Base-by-base conservation (phyloP, 1,140 invertebrate genomes). In the Gyrodactylus bullatarudis region DNA sequence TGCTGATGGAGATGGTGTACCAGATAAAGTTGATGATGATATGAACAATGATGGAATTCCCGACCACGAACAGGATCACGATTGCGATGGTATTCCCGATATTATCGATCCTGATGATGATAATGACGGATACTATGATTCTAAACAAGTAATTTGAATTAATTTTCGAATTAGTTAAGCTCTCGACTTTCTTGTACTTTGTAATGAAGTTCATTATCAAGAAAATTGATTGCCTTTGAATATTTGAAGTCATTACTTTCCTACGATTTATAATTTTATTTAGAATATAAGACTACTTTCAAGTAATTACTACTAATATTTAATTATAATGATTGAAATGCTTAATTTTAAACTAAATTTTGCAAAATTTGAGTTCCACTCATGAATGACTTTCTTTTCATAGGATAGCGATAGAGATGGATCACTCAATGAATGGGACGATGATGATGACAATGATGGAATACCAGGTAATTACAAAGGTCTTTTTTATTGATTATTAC, bases 81-180 rank as follows among this genome's bases (percentile, higher is more conserved):
- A 75, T 26, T 75, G 74, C 74, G 68, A 74, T n/a, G 78, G 77
- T 21, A 78, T 78, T 68, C 77, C 77, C 21, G 76, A 78, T 73
- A 25, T 73, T 24, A 73, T 73, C 25, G 72, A 73, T 73, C 72
- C 72, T 20, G 72, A 73, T 73, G 72, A 73, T 73, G 72, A 73
- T 26, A 73, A 73, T 69, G 72, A 73, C 26, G 72, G 72, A 1
- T 73, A 1, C 26, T 69, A 26, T 73, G 72, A 73, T 23, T 24
- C 23, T 16, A 73, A 73, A 69, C 72, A 73, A 26, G 70, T 71
- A 25, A 1, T 1, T 71, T 23, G 24, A 71, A 8, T 25, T 26
- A 71, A 20, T 71, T 20, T 8, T 71, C 24, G 20, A 1, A 68
- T 21, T n/a, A n/a, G n/a, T n/a, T n/a, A n/a, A n/a, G n/a, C n/a